Evolutionary conservation across 2,113 vertebrate genomes (phyloP), one percentile per base, ranked within the genome.

Genomic region (Oreochromis tanganicae): DNA sequence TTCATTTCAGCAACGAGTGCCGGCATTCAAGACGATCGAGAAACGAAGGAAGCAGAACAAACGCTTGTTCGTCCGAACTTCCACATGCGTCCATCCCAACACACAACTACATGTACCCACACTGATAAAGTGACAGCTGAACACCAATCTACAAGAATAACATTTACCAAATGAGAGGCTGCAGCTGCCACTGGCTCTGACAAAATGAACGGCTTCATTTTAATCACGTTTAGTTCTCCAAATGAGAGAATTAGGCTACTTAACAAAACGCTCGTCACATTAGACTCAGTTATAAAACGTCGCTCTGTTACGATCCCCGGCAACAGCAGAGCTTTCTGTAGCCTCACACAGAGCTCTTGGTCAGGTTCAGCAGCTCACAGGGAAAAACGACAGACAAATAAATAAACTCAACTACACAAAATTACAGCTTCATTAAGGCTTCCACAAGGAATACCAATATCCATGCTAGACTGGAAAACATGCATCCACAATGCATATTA

Each of bases 351-450:
- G 86, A 87, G 85, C 50, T 59, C 57, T 61, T 57, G 59, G 43
- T 81, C 81, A 38, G 56, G 78, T 55, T 38, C 46, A 85, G 83
- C 81, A 80, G 91, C 80, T 84, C 34, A n/a, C 41, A 41, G 85
- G 46, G 0, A 29, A 24, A 55, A 61, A 61, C 0, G 5, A 61
- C 29, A 63, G 34, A 63, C 19, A 63, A 55, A 55, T 55, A 56
- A 61, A 61, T 61, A 61, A 61, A 5, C 57, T 61, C 57, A 43
- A 13, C 19, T n/a, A 41, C 63, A 68, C 63, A 41, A 8, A 68
- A 68, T 41, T 21, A 14, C 34, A 41, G 63, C 63, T 66, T 66
- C 61, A 66, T 66, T 66, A 38, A 13, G 34, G 61, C 6, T 21
- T 68, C 24, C 56, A 59, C 1, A 29, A 59, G 13, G 24, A 68